These are phyloP conservation scores for Fulica atra DNA, from an alignment of 2,113 vertebrate species.

Conservation along the genomic window DNA sequence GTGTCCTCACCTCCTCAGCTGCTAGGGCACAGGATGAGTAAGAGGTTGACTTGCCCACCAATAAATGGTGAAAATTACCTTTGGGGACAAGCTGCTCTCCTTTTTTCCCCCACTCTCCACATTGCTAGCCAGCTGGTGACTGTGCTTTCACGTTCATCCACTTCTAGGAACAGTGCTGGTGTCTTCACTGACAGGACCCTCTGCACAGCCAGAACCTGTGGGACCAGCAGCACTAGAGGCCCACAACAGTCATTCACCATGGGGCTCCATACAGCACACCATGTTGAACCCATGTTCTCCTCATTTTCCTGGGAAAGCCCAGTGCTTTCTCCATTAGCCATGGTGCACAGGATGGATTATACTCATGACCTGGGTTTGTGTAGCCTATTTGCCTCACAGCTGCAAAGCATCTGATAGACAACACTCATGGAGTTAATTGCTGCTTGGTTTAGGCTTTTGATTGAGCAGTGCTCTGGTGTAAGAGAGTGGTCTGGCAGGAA, in stretches of 20 bases:
- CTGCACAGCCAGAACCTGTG: background rate
- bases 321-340: background rate
- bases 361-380: background rate
- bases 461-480: background rate
- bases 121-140: background rate
- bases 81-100: background rate
- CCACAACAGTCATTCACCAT: background rate
- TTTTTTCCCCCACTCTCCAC: background rate
- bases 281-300: background rate
- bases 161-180: background rate
- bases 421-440: background rate
- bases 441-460: background rate
- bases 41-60: background rate
- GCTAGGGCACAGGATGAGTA: background rate
- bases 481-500: background rate
- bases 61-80: background rate
- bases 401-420: background rate
- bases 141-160: background rate
- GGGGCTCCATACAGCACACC: background rate
- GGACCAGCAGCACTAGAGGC: background rate
- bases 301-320: background rate
- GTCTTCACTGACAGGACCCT: background rate
- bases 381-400: background rate
- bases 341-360: background rate
- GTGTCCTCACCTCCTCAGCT: background rate